A percentile compares a stretch with the other conserved stretches of the same genome.
Conservation (phyloP, 2,888 invertebrate genomes). For the Chymomyza caudatula region DNA sequence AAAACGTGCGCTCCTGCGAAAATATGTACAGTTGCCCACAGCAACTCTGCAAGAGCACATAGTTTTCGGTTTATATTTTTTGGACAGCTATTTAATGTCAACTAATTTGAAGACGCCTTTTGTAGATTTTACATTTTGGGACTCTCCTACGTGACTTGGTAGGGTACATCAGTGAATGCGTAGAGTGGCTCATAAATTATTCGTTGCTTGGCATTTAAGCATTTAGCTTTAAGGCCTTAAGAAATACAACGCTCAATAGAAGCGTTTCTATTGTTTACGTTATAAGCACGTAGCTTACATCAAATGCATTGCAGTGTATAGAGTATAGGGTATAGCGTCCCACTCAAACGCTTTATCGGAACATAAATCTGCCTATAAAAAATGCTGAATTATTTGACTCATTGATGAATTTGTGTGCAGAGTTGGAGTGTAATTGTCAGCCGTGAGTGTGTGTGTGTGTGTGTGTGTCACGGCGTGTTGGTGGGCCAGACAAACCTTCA, state of each 20-base stretch:
- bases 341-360: conserved; percentile 28
- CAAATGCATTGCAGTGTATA: conserved; percentile 24
- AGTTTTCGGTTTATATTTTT: too few species aligned
- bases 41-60: too few species aligned
- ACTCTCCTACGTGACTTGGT: not conserved
- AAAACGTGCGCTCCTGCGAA: too few species aligned
- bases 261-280: conserved; percentile 35
- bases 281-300: conserved; percentile 44
- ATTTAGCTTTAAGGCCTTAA: not conserved
- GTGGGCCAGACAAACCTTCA: conserved; percentile 20
- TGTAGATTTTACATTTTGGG: not conserved
- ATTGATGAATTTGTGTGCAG: conserved; percentile 23
- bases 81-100: not conserved
- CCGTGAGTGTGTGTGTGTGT: not conserved
- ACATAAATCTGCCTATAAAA: conserved; percentile 17
- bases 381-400: conserved; percentile 31
- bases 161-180: not conserved
- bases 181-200: not conserved
- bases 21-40: too few species aligned
- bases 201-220: not conserved
- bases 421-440: conserved; percentile 16
- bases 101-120: not conserved
- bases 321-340: too few species aligned
- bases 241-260: not conserved
- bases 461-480: not conserved